Evolutionary conservation across 2,797 vertebrate species (phyloP).

Genomic region (Champsocephalus gunnari): DNA sequence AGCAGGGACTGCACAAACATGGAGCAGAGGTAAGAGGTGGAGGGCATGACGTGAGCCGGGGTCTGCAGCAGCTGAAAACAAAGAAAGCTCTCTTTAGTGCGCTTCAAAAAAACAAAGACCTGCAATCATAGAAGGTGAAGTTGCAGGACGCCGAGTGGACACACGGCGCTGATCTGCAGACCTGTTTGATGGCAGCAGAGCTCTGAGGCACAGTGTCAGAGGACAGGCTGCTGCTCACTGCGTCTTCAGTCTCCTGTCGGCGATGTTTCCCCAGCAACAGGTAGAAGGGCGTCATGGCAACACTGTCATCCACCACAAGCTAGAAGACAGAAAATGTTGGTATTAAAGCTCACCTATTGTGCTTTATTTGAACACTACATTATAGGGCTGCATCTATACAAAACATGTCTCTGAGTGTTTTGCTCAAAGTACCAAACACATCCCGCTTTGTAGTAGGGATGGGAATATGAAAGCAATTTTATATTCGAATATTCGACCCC

Average conservation of each 20-base stretch:
- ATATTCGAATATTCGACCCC: too few species aligned
- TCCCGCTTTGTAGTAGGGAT: too few species aligned
- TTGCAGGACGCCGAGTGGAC: neutral
- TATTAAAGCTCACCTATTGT: too few species aligned
- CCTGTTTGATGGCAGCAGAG: conserved; percentile 89
- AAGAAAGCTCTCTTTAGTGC: neutral
- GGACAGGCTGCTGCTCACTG: conserved; percentile 6
- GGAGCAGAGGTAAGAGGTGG: conserved; percentile 91
- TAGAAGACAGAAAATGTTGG: conserved; percentile 19
- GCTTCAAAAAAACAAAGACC: neutral
- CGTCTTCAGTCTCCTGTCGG: conserved; percentile 70
- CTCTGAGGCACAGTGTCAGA: conserved; percentile 78
- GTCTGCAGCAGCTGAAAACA: conserved; percentile 90
- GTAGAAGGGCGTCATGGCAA: conserved; percentile 93
- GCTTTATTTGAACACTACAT: too few species aligned
- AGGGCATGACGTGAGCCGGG: conserved; percentile 93
- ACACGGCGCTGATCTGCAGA: conserved; percentile 56
- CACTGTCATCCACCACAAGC: conserved; percentile 91
- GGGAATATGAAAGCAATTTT: too few species aligned
- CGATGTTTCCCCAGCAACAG: conserved; percentile 91
- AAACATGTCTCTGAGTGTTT: too few species aligned
- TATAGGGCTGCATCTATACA: too few species aligned
- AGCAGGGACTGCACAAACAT: conserved; percentile 92
- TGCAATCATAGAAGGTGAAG: neutral
- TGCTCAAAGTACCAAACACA: too few species aligned